A percentile compares a stretch with the other conserved stretches of the same genome.
Conservation (phyloP, 2,797 vertebrate genomes). For the Mallotus villosus region DNA sequence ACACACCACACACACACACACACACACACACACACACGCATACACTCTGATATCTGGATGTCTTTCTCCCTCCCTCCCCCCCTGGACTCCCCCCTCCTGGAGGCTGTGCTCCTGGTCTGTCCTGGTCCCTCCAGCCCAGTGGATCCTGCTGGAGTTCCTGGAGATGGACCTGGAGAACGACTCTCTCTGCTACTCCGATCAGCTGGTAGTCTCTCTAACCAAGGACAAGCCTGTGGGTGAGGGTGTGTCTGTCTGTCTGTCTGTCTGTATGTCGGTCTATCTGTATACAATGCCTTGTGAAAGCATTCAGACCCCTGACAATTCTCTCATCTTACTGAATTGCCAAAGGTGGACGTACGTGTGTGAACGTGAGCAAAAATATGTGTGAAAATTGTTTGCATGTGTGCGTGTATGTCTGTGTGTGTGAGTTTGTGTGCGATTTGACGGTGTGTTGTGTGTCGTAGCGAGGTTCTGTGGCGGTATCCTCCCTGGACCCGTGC, state of each 20-base stretch:
- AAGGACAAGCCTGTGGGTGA: slow-evolving; percentile 71
- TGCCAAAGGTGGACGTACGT: no score
- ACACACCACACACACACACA: neutral
- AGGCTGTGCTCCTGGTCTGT: slow-evolving; percentile 82
- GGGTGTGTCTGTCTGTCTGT: no score
- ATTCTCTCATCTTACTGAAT: no score
- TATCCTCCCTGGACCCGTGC: slow-evolving; percentile 60
- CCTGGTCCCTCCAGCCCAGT: slow-evolving; percentile 57
- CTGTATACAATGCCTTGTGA: neutral
- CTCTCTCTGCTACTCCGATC: slow-evolving; percentile 65
- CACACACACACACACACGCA: slow-evolving; percentile 2
- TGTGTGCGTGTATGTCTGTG: neutral
- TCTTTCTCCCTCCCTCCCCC: slow-evolving; percentile 3
- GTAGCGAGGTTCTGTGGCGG: slow-evolving; percentile 81
- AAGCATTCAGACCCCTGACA: neutral
- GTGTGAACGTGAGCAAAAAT: neutral
- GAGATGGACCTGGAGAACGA: slow-evolving; percentile 77
- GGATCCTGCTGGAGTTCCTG: slow-evolving; percentile 73
- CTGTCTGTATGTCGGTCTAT: neutral
- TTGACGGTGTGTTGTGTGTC: slow-evolving; percentile 1
- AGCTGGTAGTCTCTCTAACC: slow-evolving; percentile 63
- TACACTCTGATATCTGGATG: neutral
- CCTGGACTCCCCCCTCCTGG: slow-evolving; percentile 19
- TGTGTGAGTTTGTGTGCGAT: neutral
- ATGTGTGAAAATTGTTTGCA: neutral